Percentiles rank a stretch among this genome's conserved stretches.
These are phyloP conservation scores for Heliconius cydno DNA, from an alignment of 2,888 invertebrate genomes.

Conservation along the genomic window DNA sequence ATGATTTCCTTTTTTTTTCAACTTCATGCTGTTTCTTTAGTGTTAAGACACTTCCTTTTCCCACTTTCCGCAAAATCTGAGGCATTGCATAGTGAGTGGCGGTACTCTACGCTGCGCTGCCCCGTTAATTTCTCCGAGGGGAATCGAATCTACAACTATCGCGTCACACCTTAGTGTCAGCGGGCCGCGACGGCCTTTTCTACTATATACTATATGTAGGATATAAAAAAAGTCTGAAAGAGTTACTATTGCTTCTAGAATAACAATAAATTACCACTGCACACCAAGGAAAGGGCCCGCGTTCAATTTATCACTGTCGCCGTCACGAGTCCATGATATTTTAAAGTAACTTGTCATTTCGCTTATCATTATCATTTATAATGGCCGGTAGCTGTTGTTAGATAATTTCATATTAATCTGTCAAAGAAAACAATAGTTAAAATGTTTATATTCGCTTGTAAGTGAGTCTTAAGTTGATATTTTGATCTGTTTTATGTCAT, in stretches of 20 bases:
- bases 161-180: too few relatives aligned
- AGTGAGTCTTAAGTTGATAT: background rate
- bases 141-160: too few relatives aligned
- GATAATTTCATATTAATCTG: constrained; percentile 25
- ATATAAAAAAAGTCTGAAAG: too few relatives aligned
- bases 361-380: constrained; percentile 29
- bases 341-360: constrained; percentile 27
- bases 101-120: too few relatives aligned
- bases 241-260: too few relatives aligned
- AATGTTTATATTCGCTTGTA: background rate
- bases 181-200: too few relatives aligned
- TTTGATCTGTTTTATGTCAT: background rate
- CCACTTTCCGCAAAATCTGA: too few relatives aligned
- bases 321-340: constrained; percentile 20
- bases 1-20: background rate
- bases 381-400: constrained; percentile 21
- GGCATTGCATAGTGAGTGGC: too few relatives aligned
- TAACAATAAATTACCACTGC: constrained; percentile 13
- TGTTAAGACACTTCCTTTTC: too few relatives aligned
- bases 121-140: too few relatives aligned
- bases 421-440: constrained; percentile 5
- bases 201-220: too few relatives aligned
- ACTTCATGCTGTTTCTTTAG: background rate
- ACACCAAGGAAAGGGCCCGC: constrained; percentile 6
- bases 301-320: constrained; percentile 24